Evolutionary conservation across 2,888 invertebrate genomes (phyloP).

Genomic region (Drosophila bunnanda): DNA sequence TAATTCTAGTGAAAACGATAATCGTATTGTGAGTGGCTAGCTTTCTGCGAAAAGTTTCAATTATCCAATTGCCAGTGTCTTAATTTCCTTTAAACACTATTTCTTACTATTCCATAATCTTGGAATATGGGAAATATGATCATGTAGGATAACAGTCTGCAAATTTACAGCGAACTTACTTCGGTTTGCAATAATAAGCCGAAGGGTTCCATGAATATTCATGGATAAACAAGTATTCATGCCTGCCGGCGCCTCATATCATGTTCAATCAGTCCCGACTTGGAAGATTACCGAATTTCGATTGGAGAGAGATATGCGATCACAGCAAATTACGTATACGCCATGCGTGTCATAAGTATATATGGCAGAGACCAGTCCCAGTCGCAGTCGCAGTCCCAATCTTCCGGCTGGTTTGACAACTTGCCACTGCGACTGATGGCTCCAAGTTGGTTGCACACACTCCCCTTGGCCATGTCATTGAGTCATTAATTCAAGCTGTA

Average conservation of each 20-base stretch:
- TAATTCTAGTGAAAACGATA: not conserved
- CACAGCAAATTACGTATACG: conserved; percentile 13
- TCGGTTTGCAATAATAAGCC: not conserved
- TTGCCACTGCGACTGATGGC: conserved; percentile 5
- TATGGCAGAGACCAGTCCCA: conserved; percentile 10
- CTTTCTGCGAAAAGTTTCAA: not conserved
- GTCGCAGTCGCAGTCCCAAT: not conserved
- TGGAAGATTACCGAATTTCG: not conserved
- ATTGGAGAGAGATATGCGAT: conserved; percentile 7
- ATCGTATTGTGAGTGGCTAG: not conserved
- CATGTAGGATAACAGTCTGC: not conserved
- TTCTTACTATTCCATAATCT: not conserved
- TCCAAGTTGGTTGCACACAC: conserved; percentile 12
- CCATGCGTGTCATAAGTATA: conserved; percentile 2
- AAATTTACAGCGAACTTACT: not conserved
- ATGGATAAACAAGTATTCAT: not conserved
- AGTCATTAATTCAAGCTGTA: conserved; percentile 7
- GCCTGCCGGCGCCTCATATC: not conserved
- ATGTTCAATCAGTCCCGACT: not conserved
- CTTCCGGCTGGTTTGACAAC: conserved; percentile 19
- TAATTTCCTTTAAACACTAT: not conserved
- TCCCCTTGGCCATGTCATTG: conserved; percentile 4
- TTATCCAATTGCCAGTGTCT: not conserved
- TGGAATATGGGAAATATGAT: not conserved
- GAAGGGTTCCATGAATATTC: conserved; percentile 4